A percentile compares a stretch with the other conserved stretches of the same genome.
Conservation (phyloP, 2,888 invertebrate species). For the Tiphia femorata region DNA sequence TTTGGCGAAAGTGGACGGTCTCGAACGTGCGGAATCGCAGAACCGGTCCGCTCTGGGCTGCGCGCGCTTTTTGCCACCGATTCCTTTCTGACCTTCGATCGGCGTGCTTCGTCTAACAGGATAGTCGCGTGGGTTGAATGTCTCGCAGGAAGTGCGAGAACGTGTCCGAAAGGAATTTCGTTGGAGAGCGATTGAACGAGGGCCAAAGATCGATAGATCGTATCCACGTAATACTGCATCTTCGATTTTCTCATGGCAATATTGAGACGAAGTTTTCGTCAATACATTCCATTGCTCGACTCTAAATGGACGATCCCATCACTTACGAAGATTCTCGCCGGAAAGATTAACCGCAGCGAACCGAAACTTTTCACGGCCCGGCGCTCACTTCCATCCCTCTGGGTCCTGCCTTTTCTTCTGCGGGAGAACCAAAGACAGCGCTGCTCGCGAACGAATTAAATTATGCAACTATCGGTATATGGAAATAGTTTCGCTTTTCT, state of each 20-base stretch:
- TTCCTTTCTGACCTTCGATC: constrained; percentile 43
- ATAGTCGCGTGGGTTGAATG: no score
- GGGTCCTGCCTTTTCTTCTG: background rate
- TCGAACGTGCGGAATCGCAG: constrained; percentile 52
- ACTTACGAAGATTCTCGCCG: constrained; percentile 35
- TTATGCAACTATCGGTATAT: constrained; percentile 37
- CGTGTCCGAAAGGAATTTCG: no score
- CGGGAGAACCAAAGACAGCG: no score
- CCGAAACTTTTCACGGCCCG: constrained; percentile 44
- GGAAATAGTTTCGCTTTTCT: constrained; percentile 37
- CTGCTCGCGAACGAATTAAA: constrained; percentile 27
- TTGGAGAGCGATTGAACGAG: no score
- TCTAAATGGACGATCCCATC: constrained; percentile 39
- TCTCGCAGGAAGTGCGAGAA: no score
- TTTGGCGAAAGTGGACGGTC: no score
- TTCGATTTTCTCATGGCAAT: no score
- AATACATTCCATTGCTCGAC: no score
- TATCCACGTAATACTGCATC: no score
- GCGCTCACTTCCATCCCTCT: background rate
- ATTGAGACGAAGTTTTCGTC: no score
- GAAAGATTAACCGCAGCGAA: constrained; percentile 33
- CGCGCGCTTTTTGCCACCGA: constrained; percentile 50
- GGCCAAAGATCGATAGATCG: no score
- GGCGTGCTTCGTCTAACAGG: no score
- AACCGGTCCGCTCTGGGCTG: constrained; percentile 29